Evolutionary conservation across 2,113 vertebrate genomes (phyloP), one percentile per base, ranked within the genome.

Genomic region (Beaufortia kweichowensis): DNA sequence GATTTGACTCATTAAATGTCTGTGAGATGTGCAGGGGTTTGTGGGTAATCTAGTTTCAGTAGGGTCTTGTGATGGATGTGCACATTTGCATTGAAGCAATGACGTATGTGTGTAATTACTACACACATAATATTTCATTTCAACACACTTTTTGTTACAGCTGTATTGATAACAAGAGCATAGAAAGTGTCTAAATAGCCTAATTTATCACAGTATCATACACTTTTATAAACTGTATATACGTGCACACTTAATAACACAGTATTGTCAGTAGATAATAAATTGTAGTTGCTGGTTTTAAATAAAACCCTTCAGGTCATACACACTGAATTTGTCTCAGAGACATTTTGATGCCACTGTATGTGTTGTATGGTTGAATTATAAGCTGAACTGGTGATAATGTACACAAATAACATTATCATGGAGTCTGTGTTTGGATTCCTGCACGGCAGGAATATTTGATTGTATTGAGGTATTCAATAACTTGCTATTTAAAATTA

Each of bases 191-290:
- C 14, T 48, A 6, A 66, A 67, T 19, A 67, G 9, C 24, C 9
- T 48, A 67, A 67, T n/a, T 53, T 6, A 53, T 53, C 2, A n/a
- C 2, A 53, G 31, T 53, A 21, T 68, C 43, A 4, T 50, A 50
- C 65, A 68, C 43, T 68, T 68, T 68, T 31, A 68, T 68, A 31
- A 31, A 68, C 41, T 50, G 43, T 67, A n/a, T 26, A 50, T 50
- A 29, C 29, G 33, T 21, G 17, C 26, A 28, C 39, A 65, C 17
- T 3, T 12, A n/a, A 3, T 15, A 3, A 43, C 23, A 46, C 24
- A 29, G 19, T 19, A 29, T 7, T 46, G 48, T 21, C 48, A 53
- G 48, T 21, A 53, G 48, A 48, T 17, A 17, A 67, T 29, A 9
- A 15, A 70, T 15, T 35, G 0, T 23, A 33, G 48, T 31, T 46